Evolutionary conservation across 2,888 invertebrate genomes (phyloP).

Genomic region (Temnothorax unifasciatus): DNA sequence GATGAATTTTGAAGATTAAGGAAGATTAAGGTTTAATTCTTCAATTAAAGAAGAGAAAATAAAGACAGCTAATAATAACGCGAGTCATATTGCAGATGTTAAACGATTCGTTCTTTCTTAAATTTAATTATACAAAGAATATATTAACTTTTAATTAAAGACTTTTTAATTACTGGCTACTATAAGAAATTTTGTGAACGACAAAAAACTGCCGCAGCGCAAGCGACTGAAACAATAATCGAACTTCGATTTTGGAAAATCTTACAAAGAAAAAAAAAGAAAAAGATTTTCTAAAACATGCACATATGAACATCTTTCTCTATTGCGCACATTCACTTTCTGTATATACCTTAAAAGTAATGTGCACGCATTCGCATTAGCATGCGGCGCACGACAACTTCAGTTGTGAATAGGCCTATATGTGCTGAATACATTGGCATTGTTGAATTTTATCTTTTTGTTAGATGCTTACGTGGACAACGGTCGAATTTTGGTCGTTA

Average conservation of each 20-base stretch:
- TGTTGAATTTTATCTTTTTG: slow-evolving; percentile 52
- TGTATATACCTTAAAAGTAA: slow-evolving; percentile 28
- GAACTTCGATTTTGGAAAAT: neutral
- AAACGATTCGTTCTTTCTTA: neutral
- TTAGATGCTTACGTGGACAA: slow-evolving; percentile 47
- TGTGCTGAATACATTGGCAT: slow-evolving; percentile 33
- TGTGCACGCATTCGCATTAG: neutral
- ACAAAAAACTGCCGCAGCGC: neutral
- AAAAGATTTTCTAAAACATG: neutral
- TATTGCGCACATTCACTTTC: neutral
- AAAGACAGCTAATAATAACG: neutral
- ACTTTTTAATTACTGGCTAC: neutral
- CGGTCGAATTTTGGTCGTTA: slow-evolving; percentile 38
- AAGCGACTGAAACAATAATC: neutral
- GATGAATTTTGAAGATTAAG: neutral
- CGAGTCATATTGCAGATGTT: neutral
- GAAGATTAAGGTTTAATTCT: neutral
- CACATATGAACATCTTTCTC: neutral
- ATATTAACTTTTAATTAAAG: neutral
- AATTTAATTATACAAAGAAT: neutral
- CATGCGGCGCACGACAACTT: neutral
- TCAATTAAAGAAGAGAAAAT: neutral
- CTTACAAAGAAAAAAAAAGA: neutral
- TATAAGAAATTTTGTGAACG: neutral
- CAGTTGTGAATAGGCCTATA: slow-evolving; percentile 29